A percentile compares a stretch with the other conserved stretches of the same genome.
phyloP scores from a whole-genome alignment of 2,888 invertebrate genomes.

The Andrena haemorrhoa region DNA sequence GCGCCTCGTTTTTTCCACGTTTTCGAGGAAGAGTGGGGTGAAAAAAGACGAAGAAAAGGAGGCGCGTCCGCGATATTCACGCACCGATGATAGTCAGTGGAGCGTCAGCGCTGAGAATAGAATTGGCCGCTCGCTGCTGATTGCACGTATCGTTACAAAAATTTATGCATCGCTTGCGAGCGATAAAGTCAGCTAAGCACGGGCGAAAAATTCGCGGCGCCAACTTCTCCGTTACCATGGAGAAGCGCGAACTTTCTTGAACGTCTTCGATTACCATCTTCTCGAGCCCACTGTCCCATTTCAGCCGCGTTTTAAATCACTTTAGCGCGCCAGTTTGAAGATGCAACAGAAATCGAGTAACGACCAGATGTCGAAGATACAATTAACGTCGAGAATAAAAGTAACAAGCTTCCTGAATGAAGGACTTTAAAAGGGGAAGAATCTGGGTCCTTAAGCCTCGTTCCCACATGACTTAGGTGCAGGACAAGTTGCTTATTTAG shows the following conservation, averaged over 20 bases:
- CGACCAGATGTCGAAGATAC: too few relatives aligned
- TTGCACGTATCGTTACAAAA: constrained; percentile 73
- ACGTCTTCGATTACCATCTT: background rate
- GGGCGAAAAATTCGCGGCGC: constrained; percentile 53
- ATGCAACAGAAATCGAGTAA: too few relatives aligned
- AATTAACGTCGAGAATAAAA: too few relatives aligned
- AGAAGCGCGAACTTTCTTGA: constrained; percentile 39
- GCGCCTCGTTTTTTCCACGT: constrained; percentile 59
- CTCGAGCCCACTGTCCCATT: too few relatives aligned
- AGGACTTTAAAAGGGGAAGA: background rate
- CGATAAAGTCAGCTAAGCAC: constrained; percentile 40
- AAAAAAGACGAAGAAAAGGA: constrained; percentile 63
- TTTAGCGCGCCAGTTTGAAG: too few relatives aligned
- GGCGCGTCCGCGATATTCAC: constrained; percentile 72
- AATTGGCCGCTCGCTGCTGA: constrained; percentile 66
- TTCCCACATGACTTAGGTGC: background rate
- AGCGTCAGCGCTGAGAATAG: constrained; percentile 82
- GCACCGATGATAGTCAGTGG: constrained; percentile 70
- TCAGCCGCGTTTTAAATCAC: too few relatives aligned
- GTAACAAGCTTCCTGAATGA: background rate
- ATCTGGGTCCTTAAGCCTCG: background rate
- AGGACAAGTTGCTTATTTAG: background rate
- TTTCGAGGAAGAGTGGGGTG: constrained; percentile 34
- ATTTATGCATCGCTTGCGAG: constrained; percentile 67
- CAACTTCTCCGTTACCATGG: constrained; percentile 50